These are phyloP conservation scores for Scaeva pyrastri DNA, from an alignment of 2,888 invertebrate genomes.

Conservation along the genomic window DNA sequence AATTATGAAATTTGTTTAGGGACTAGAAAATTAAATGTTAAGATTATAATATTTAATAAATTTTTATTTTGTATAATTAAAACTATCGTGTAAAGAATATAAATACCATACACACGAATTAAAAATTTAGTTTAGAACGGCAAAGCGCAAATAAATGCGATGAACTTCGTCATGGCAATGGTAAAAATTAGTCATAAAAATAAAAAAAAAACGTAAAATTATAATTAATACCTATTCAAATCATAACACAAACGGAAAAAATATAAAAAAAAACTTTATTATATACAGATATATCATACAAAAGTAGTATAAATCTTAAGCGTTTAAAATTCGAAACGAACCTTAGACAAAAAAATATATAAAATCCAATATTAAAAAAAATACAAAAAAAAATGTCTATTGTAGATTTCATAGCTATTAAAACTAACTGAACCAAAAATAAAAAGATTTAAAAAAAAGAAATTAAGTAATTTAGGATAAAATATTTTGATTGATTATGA, in stretches of 20 bases:
- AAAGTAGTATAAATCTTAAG: background rate
- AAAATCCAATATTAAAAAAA: background rate
- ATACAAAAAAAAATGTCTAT: slow-evolving; percentile 16
- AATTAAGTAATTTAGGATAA: slow-evolving; percentile 19
- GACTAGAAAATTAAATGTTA: slow-evolving; percentile 54
- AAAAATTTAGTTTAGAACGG: background rate
- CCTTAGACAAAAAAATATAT: background rate
- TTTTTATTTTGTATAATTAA: slow-evolving; percentile 58
- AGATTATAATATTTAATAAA: slow-evolving; percentile 43
- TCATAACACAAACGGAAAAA: background rate
- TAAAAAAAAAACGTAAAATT: background rate
- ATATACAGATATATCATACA: slow-evolving; percentile 3
- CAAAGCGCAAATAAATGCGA: slow-evolving; percentile 32
- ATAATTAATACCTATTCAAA: slow-evolving; percentile 3
- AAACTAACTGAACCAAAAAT: slow-evolving; percentile 64
- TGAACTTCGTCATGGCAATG: slow-evolving; percentile 14
- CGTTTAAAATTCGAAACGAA: background rate
- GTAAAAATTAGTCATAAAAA: background rate
- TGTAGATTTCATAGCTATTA: slow-evolving; percentile 27
- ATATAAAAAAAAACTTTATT: slow-evolving; percentile 39
- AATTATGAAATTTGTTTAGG: slow-evolving; percentile 58
- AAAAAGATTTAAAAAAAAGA: slow-evolving; percentile 9
- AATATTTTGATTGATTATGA: slow-evolving; percentile 34
- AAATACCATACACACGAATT: background rate
- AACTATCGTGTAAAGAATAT: slow-evolving; percentile 28